A percentile compares a stretch with the other conserved stretches of the same genome.
Conservation (phyloP, 2,797 vertebrate genomes). For the Sebastes itinus region DNA sequence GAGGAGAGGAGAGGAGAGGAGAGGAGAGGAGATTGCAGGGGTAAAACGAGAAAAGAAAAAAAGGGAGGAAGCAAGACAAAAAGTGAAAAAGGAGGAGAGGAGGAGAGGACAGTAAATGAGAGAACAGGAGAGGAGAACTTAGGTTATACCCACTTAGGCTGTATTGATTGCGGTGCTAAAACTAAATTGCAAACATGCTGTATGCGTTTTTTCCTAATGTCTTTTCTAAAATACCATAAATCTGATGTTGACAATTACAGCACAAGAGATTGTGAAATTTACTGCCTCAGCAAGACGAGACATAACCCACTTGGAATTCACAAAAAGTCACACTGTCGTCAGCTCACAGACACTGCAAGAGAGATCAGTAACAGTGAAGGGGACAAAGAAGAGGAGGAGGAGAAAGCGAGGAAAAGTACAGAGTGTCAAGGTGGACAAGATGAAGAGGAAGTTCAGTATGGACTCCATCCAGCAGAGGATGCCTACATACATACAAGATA, state of each 20-base stretch:
- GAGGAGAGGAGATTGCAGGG: constrained; percentile 36
- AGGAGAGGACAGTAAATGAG: constrained; percentile 58
- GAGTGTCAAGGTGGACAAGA: constrained; percentile 34
- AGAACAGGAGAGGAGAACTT: constrained; percentile 73
- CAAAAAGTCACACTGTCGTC: constrained; percentile 53
- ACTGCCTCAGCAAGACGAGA: constrained; percentile 57
- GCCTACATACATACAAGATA: constrained; percentile 27
- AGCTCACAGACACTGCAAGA: constrained; percentile 42
- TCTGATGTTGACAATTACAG: constrained; percentile 59
- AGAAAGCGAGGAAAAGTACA: constrained; percentile 20
- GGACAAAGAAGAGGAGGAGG: constrained; percentile 30
- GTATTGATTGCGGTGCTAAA: constrained; percentile 72
- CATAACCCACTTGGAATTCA: constrained; percentile 55
- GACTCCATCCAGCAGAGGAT: constrained; percentile 22
- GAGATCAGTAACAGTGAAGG: constrained; percentile 39
- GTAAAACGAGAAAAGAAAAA: constrained; percentile 43
- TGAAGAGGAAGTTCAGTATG: constrained; percentile 22
- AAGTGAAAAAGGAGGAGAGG: constrained; percentile 44
- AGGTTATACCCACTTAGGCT: constrained; percentile 76
- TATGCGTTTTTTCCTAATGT: constrained; percentile 81
- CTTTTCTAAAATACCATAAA: constrained; percentile 70
- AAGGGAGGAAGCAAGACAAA: constrained; percentile 56
- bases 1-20: constrained; percentile 59
- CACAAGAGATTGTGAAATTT: constrained; percentile 64
- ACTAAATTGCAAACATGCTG: constrained; percentile 79